phyloP scores from a whole-genome alignment of 1,140 invertebrate genomes.

The Drosophila biarmipes region DNA sequence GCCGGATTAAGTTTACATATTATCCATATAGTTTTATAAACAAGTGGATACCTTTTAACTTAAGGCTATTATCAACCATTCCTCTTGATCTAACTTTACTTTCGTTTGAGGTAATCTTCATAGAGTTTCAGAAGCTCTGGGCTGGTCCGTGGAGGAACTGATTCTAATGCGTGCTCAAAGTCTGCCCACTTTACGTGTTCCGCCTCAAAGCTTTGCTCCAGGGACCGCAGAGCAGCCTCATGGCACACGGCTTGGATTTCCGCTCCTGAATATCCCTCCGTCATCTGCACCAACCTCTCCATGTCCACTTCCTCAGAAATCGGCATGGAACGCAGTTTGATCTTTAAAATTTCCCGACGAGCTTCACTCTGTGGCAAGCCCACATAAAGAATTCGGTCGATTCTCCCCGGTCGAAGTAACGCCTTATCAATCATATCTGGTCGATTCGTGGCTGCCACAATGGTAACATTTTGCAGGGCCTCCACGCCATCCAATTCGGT shows the following conservation, averaged over 20 bases:
- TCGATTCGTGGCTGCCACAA: constrained; percentile 98
- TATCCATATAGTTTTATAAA: neutral
- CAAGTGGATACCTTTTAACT: too few relatives aligned
- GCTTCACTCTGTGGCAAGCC: constrained; percentile 91
- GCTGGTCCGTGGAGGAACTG: constrained; percentile 90
- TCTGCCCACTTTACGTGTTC: constrained; percentile 86
- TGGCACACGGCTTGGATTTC: constrained; percentile 95
- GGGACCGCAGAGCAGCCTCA: constrained; percentile 92
- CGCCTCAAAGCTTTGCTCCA: constrained; percentile 89
- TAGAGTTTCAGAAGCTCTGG: constrained; percentile 89
- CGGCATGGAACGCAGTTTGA: constrained; percentile 88
- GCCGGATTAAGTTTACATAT: neutral
- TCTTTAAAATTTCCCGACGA: constrained; percentile 89
- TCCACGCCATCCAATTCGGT: constrained; percentile 97
- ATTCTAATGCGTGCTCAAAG: constrained; percentile 89
- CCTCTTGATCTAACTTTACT: neutral
- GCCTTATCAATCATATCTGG: constrained; percentile 97
- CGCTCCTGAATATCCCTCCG: constrained; percentile 93
- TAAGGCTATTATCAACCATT: neutral
- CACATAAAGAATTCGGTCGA: constrained; percentile 96
- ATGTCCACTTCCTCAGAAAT: constrained; percentile 87
- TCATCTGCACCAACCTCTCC: constrained; percentile 87
- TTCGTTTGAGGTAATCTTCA: constrained; percentile 83
- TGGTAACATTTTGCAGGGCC: constrained; percentile 92
- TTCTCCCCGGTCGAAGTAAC: constrained; percentile 92